Evolutionary conservation across 2,888 invertebrate species (phyloP), one percentile per base, ranked within the genome.

Genomic region (Nephrotoma flavescens): DNA sequence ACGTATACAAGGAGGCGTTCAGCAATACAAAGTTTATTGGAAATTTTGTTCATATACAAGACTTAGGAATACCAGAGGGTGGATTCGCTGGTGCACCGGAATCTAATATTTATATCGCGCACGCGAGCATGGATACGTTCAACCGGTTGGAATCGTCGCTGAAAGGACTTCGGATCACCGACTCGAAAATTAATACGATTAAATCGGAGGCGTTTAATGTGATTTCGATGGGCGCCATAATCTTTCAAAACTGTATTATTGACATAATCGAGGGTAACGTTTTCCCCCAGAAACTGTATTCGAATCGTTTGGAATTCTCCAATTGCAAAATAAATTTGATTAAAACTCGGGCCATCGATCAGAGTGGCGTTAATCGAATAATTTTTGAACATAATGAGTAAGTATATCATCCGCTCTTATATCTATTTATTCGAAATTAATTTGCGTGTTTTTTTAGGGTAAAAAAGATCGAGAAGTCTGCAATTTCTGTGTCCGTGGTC

Each of bases 301-400:
- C 42, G 19, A 85, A 31, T 41, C 19, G 83, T 86, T 71, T 31
- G 57, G 85, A 85, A 45, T 85, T 85, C 45, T 42, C 44, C 19
- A 44, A 44, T 44, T 85, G 85, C 19, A 42, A 85, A 44, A 92
- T 92, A 31, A 90, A 90, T 5, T 89, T 88, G 9, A 92, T 92
- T 52, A 91, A 91, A 85, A 90, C 89, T 41, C 89, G 90, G 87
- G 92, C 92, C 0, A 91, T 92, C 86, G 89, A 89, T 87, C 91
- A 90, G 41, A 91, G 91, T 87, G 92, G 92, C 87, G 91, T 91
- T 6, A 89, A 89, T 31, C 90, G 89, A 71, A 87, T 91, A 4
- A 89, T 90, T 19, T 88, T 91, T n/a, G 88, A 88, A 0, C 89
- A 90, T 11, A 91, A 91, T 87, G 90, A 88, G 91, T 91, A n/a